Conservation (phyloP, 1,140 invertebrate genomes). For the Trinorchestia longiramus region DNA sequence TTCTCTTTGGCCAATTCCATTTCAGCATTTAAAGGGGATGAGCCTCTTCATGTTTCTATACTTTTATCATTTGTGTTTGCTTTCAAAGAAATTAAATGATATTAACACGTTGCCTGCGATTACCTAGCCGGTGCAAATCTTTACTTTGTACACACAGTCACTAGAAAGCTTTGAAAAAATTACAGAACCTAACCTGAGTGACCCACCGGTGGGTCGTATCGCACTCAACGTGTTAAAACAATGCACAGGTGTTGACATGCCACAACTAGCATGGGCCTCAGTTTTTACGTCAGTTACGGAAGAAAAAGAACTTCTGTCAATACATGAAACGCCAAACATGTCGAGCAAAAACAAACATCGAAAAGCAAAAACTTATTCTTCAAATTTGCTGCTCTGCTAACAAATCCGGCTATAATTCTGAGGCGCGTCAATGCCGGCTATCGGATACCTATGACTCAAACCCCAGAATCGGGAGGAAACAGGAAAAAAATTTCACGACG, state of each 20-base stretch:
- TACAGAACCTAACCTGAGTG: no score
- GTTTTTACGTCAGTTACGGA: not conserved
- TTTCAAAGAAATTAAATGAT: not conserved
- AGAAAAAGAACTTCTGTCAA: not conserved
- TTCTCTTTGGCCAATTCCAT: slow-evolving; percentile 21
- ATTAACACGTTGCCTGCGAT: not conserved
- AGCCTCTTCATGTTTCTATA: not conserved
- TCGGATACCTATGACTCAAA: slow-evolving; percentile 46
- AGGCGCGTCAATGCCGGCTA: slow-evolving; percentile 47
- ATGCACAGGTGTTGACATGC: no score
- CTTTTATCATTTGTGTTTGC: not conserved
- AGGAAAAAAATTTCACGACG: not conserved
- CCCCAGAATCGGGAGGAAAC: not conserved
- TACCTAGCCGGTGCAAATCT: not conserved
- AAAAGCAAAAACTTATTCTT: not conserved
- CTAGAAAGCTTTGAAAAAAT: no score
- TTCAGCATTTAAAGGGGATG: slow-evolving; percentile 17
- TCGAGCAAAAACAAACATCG: not conserved
- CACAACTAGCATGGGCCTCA: no score
- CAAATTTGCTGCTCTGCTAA: slow-evolving; percentile 20
- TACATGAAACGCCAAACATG: not conserved
- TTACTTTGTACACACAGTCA: no score
- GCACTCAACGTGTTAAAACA: no score
- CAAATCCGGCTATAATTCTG: slow-evolving; percentile 47
- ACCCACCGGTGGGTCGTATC: no score